A percentile compares a stretch with the other conserved stretches of the same genome.
phyloP scores from a whole-genome alignment of 1,140 invertebrate genomes.

The Platorchestia sp. region DNA sequence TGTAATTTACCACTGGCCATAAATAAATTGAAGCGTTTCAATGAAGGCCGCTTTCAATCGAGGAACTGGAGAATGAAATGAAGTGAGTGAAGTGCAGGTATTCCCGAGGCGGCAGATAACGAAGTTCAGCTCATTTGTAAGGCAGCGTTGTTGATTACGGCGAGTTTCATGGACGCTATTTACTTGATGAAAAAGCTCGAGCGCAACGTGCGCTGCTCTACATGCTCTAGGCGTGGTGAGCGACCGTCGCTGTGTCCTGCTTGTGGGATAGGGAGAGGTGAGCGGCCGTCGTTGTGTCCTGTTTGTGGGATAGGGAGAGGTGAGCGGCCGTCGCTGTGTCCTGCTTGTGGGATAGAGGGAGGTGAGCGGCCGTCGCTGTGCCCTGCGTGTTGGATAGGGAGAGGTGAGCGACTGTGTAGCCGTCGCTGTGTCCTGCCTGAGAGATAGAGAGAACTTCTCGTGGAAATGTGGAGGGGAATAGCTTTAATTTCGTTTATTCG shows the following conservation, averaged over 20 bases:
- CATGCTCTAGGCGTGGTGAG: background rate
- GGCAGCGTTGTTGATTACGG: background rate
- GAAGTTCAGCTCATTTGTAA: background rate
- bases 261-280: too few relatives aligned
- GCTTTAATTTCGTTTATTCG: too few relatives aligned
- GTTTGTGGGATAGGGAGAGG: too few relatives aligned
- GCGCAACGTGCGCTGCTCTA: background rate
- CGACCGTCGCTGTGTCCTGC: too few relatives aligned
- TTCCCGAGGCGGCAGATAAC: constrained; percentile 13
- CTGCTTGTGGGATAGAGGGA: background rate
- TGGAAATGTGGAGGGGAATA: too few relatives aligned
- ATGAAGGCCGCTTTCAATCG: background rate
- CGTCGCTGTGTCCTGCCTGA: background rate
- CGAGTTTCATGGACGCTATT: background rate
- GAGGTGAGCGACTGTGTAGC: background rate
- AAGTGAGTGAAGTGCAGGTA: background rate
- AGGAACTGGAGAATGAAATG: background rate
- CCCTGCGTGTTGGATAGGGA: background rate
- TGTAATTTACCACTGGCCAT: background rate
- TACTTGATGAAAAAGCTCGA: constrained; percentile 19
- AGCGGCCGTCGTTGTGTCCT: too few relatives aligned
- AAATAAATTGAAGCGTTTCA: background rate
- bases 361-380: too few relatives aligned
- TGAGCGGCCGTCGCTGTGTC: too few relatives aligned
- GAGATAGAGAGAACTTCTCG: background rate